A percentile compares a stretch with the other conserved stretches of the same genome.
Evolutionary conservation across 2,888 invertebrate species (phyloP).

Genomic region (Aelia acuminata): DNA sequence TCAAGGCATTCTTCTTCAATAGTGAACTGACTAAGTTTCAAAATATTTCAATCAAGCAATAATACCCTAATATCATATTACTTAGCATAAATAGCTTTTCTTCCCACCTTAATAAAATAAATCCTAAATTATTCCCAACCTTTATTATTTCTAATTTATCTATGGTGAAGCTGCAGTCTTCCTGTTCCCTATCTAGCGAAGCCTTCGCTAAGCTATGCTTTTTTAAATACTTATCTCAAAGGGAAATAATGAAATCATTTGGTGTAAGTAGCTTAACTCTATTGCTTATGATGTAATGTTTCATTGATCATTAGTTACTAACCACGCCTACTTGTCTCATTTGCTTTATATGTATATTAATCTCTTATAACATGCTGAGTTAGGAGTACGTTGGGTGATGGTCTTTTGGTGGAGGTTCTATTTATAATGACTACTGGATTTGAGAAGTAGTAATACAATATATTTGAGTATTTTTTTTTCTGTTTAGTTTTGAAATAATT

Average conservation of each 20-base stretch:
- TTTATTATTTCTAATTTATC: background rate
- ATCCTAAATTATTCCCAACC: background rate
- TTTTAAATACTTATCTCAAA: background rate
- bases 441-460: background rate
- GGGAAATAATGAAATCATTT: background rate
- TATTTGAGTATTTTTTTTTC: background rate
- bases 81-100: background rate
- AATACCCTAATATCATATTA: background rate
- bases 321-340: background rate
- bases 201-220: constrained; percentile 27
- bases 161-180: background rate
- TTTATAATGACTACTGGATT: background rate
- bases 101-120: background rate
- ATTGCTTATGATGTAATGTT: background rate
- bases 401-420: background rate
- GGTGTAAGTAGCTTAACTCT: constrained; percentile 40
- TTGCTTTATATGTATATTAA: constrained; percentile 25
- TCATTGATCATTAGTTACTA: constrained; percentile 26
- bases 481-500: background rate
- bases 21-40: background rate
- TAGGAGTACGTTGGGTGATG: background rate
- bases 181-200: background rate
- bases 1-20: background rate
- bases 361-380: background rate
- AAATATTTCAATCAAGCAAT: background rate